Conservation (phyloP, 1,140 invertebrate genomes). For the Hypothenemus hampei region DNA sequence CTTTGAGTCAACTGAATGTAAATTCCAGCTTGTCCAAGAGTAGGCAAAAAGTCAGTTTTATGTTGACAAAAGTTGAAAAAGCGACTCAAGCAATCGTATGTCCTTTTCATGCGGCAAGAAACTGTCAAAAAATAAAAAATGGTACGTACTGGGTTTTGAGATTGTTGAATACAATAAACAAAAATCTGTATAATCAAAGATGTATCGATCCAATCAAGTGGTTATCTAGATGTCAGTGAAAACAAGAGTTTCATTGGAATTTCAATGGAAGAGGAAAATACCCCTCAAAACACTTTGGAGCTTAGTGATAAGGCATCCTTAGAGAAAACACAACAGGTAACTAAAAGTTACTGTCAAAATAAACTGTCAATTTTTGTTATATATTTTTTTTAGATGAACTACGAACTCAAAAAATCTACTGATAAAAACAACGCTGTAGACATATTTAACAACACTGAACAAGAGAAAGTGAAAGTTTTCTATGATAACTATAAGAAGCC, state of each 20-base stretch:
- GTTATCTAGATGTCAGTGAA: background rate
- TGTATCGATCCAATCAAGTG: background rate
- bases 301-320: constrained; percentile 1
- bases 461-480: constrained; percentile 13
- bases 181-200: background rate
- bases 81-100: constrained; percentile 14
- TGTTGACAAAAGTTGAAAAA: constrained; percentile 21
- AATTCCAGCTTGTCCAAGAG: constrained; percentile 2
- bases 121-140: background rate
- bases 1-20: constrained; percentile 6
- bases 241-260: background rate
- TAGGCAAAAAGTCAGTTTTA: constrained; percentile 18
- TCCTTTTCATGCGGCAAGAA: constrained; percentile 8
- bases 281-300: constrained; percentile 10
- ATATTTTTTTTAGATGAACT: constrained; percentile 2
- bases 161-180: background rate
- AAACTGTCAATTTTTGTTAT: background rate
- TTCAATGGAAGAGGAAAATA: background rate
- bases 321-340: constrained; percentile 2
- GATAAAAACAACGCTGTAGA: constrained; percentile 13
- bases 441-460: constrained; percentile 2
- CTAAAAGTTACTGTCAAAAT: background rate
- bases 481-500: constrained; percentile 3
- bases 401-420: background rate
- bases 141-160: background rate